Evolutionary conservation across 2,888 invertebrate species (phyloP), one percentile per base, ranked within the genome.

Genomic region (Leistus spinibarbis): DNA sequence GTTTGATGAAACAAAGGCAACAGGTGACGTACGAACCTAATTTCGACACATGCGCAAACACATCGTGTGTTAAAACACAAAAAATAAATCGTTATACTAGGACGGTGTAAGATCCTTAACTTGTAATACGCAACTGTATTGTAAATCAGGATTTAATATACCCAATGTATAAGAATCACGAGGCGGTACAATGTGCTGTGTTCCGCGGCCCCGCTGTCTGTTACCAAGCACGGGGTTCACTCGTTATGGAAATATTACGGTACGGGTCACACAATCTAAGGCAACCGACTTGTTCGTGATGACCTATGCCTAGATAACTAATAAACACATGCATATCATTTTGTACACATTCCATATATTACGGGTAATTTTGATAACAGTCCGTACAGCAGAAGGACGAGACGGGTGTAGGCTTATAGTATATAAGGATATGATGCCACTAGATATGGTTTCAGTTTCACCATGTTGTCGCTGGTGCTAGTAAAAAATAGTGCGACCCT

Each of bases 241-340:
- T 22, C 60, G 60, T 65, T 66, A 66, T 24, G 60, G 22, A 66
- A 56, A 66, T 71, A 57, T 66, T 17, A 56, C 66, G 24, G 23
- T 23, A 54, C 57, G 56, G 70, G 70, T 71, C 71, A 76, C 63
- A 10, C 69, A 63, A 75, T 75, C 75, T 23, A 75, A 64, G 62
- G 22, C 67, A 68, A 68, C 54, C 71, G 60, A 67, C 71, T 54
- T 72, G 19, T 66, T 62, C 54, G 53, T 57, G 67, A 27, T 76
- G 71, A 70, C 68, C 71, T 67, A 60, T 4, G 56, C 54, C 60
- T 54, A 54, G 74, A 73, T 69, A 57, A 57, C 63, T 60, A 73
- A 19, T 65, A 65, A 63, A 73, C 65, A 56, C 60, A 69, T 27
- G 23, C 7, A 60, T 62, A 69, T 76, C 64, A 63, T 40, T 40